These are phyloP conservation scores for Pandion haliaetus DNA, from an alignment of 2,113 vertebrate genomes.

Conservation along the genomic window DNA sequence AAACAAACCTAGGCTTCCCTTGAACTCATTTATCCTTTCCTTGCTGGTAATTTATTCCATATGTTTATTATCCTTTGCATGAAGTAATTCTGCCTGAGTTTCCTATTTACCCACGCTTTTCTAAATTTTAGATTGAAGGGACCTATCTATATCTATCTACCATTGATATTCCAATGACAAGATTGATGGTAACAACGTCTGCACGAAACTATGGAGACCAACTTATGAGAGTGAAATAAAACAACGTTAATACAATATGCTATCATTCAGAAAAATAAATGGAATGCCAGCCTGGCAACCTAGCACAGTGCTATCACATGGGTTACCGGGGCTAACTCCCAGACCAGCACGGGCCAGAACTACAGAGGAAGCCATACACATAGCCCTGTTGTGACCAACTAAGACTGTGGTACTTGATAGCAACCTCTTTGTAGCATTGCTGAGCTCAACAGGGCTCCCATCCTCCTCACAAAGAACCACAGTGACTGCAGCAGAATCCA, in stretches of 20 bases:
- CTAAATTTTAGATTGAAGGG: not conserved
- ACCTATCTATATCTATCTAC: not conserved
- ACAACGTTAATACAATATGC: not conserved
- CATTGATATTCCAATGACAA: not conserved
- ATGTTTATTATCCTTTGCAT: not conserved
- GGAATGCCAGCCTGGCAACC: not conserved
- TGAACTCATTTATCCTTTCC: slow-evolving; percentile 28
- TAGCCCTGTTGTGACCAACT: not conserved
- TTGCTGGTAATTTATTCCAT: slow-evolving; percentile 28
- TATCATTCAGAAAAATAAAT: not conserved
- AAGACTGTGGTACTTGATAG: not conserved
- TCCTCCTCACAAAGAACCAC: not conserved
- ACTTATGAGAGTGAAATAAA: not conserved
- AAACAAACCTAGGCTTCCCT: slow-evolving; percentile 17
- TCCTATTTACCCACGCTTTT: not conserved
- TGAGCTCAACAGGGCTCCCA: not conserved
- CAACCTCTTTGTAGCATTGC: not conserved
- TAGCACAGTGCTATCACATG: not conserved
- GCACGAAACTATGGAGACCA: not conserved
- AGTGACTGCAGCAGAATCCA: not conserved
- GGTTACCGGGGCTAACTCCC: not conserved
- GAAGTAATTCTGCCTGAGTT: slow-evolving; percentile 8
- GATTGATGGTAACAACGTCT: not conserved
- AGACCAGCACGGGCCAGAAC: not conserved
- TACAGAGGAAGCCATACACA: not conserved